Evolutionary conservation across 2,888 invertebrate genomes (phyloP).

Genomic region (Chymomyza amoena): DNA sequence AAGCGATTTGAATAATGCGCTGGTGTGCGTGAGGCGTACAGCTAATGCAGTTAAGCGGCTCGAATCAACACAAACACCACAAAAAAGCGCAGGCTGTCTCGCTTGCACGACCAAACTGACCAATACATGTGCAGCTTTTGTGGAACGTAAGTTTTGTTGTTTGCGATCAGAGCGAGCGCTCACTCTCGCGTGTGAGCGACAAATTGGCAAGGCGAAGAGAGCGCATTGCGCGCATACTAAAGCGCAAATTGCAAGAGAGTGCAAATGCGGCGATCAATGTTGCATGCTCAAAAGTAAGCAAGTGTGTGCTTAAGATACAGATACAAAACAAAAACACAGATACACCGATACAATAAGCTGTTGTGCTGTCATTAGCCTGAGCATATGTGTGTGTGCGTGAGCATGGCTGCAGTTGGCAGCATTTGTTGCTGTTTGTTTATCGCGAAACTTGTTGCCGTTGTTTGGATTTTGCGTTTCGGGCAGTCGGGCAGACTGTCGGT

Average conservation of each 20-base stretch:
- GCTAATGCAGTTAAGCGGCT: slow-evolving; percentile 9
- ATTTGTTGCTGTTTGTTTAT: slow-evolving; percentile 52
- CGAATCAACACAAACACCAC: neutral
- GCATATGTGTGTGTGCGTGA: slow-evolving; percentile 1
- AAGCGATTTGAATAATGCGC: slow-evolving; percentile 54
- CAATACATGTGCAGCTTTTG: slow-evolving; percentile 52
- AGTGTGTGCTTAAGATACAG: slow-evolving; percentile 26
- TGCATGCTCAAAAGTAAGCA: slow-evolving; percentile 46
- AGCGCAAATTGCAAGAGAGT: slow-evolving; percentile 8
- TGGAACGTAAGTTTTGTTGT: slow-evolving; percentile 44
- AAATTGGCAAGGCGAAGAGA: slow-evolving; percentile 17
- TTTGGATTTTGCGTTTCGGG: slow-evolving; percentile 21
- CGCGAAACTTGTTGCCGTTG: slow-evolving; percentile 59
- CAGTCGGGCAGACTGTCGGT: slow-evolving; percentile 16
- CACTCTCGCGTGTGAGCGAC: neutral
- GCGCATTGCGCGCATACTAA: neutral
- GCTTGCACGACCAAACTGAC: slow-evolving; percentile 32
- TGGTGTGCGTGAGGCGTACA: slow-evolving; percentile 23
- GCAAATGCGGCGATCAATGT: slow-evolving; percentile 46
- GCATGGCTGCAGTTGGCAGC: slow-evolving; percentile 50
- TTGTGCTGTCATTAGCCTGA: neutral
- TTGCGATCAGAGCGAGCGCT: neutral
- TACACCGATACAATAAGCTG: slow-evolving; percentile 7
- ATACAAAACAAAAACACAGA: slow-evolving; percentile 29
- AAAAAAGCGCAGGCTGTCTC: slow-evolving; percentile 40